Conservation (phyloP, 2,888 invertebrate species). For the Eudemis profundana region DNA sequence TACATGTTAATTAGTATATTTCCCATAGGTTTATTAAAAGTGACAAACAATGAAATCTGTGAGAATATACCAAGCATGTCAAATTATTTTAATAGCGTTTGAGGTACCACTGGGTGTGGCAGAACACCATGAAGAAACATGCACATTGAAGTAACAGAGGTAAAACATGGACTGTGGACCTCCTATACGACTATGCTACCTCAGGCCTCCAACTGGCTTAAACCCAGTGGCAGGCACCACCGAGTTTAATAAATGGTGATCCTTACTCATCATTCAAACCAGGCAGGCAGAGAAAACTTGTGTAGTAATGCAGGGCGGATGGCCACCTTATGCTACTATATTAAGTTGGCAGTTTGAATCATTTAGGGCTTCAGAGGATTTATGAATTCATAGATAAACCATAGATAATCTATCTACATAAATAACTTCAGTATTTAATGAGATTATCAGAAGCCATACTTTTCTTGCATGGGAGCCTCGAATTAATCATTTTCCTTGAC, state of each 20-base stretch:
- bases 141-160: too few relatives aligned
- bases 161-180: too few relatives aligned
- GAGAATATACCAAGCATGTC: slow-evolving; percentile 4
- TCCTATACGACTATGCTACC: too few relatives aligned
- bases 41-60: slow-evolving; percentile 13
- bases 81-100: background rate
- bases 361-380: slow-evolving; percentile 17
- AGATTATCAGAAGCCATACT: slow-evolving; percentile 38
- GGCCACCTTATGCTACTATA: too few relatives aligned
- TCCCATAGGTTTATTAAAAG: slow-evolving; percentile 27
- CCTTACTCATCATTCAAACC: too few relatives aligned
- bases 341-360: background rate
- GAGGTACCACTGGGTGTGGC: too few relatives aligned
- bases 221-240: too few relatives aligned
- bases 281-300: too few relatives aligned
- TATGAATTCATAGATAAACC: slow-evolving; percentile 27
- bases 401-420: slow-evolving; percentile 26
- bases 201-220: too few relatives aligned
- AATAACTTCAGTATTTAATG: slow-evolving; percentile 23
- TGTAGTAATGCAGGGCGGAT: too few relatives aligned
- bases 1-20: slow-evolving; percentile 11
- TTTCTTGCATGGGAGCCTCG: background rate
- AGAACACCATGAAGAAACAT: too few relatives aligned
- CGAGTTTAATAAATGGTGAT: too few relatives aligned
- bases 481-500: background rate